Conservation (phyloP, 2,888 invertebrate species). For the Tromatobia lineatoria region DNA sequence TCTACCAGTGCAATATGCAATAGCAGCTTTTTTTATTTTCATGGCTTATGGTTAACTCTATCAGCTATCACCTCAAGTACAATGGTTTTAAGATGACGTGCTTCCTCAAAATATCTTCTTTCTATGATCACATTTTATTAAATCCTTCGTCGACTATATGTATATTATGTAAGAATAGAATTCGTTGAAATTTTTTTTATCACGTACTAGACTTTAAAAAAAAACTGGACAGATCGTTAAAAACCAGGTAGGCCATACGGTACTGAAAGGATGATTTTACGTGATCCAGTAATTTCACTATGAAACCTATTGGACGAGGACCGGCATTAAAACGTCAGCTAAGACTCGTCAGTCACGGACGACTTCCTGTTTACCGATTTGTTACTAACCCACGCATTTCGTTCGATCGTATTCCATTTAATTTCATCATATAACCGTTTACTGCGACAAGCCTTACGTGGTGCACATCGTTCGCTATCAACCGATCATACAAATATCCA, state of each 20-base stretch:
- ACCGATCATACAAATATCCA: not conserved
- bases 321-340: not conserved
- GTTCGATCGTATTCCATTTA: not conserved
- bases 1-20: too few relatives aligned
- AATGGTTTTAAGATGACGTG: too few relatives aligned
- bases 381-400: constrained; percentile 3
- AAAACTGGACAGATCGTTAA: not conserved
- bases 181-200: not conserved
- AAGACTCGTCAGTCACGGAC: not conserved
- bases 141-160: not conserved
- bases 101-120: not conserved
- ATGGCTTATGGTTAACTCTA: too few relatives aligned
- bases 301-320: not conserved
- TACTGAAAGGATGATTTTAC: not conserved
- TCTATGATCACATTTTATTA: not conserved
- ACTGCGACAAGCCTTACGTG: not conserved
- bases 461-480: not conserved
- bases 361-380: constrained; percentile 38
- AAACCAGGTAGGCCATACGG: constrained; percentile 24
- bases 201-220: not conserved
- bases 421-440: not conserved
- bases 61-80: too few relatives aligned
- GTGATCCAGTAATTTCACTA: not conserved
- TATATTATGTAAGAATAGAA: not conserved
- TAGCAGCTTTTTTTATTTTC: too few relatives aligned